Conservation (phyloP, 2,113 vertebrate species). For the Dasypus novemcinctus region DNA sequence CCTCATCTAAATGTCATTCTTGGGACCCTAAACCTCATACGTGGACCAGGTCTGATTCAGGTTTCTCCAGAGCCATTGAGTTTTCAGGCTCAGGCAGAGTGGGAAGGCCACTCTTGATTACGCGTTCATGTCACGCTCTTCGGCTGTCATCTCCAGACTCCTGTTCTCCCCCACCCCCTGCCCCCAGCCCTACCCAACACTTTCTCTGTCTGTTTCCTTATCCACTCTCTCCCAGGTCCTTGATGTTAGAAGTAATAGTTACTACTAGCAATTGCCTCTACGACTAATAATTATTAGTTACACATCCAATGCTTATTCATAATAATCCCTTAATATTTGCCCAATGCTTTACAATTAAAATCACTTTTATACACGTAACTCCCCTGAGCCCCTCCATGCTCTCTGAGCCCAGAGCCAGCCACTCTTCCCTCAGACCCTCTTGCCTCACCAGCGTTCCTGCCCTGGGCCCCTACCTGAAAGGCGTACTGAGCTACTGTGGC, state of each 20-base stretch:
- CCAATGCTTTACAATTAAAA: constrained; percentile 12
- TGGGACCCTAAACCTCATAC: background rate
- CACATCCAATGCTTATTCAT: background rate
- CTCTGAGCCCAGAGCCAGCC: background rate
- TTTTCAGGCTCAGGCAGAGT: background rate
- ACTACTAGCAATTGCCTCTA: background rate
- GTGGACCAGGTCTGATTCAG: background rate
- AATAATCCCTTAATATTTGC: constrained; percentile 16
- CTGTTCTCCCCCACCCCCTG: background rate
- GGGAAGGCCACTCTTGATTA: background rate
- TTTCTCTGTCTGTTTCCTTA: background rate
- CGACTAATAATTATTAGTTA: background rate
- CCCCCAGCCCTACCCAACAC: background rate
- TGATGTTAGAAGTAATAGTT: constrained; percentile 17
- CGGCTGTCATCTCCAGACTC: background rate
- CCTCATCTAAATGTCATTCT: background rate
- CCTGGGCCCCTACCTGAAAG: constrained; percentile 88
- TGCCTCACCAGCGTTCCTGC: background rate
- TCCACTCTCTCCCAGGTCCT: background rate
- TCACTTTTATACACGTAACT: background rate
- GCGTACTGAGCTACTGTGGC: constrained; percentile 91
- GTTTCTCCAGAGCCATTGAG: background rate
- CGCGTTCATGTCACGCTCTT: background rate
- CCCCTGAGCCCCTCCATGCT: background rate
- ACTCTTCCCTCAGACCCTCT: background rate